Base-by-base conservation (phyloP, 1,140 invertebrate genomes). In the Caerostris extrusa region DNA sequence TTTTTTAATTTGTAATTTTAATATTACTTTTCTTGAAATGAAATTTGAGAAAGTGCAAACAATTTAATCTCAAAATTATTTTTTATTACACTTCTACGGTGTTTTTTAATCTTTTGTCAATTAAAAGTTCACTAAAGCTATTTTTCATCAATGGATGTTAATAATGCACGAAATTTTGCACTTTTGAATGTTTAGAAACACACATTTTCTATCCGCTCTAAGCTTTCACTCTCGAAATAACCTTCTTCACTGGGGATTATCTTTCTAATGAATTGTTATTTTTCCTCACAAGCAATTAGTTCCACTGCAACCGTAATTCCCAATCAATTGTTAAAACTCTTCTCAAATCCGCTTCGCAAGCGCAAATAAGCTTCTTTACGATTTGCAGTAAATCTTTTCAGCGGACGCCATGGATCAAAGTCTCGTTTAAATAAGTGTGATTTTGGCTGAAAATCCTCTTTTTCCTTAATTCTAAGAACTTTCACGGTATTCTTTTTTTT, bases 261-360 rank as follows among this genome's bases (percentile, higher is more conserved):
- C 61, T 67, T 17, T n/a, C 17, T 67, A 67, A 67, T 67, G 61
- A 1, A 17, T 3, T 67, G 61, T 67, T 67, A n/a, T 12, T 67
- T 67, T 67, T 67, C 61, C 34, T 67, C 61, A 67, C 61, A 67
- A 67, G 61, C 61, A 67, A 67, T 67, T 67, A 67, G 61, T 67
- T 67, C 61, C 4, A 67, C 5, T 14, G 61, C 14, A 67, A 67
- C 12, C 17, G 10, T 67, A 67, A 67, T 67, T 67, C 12, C 61
- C 12, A 67, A 67, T 67, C 61, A 67, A 67, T 10, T 67, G 61
- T 67, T 67, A 67, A n/a, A 67, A 8, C 61, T 67, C 17, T 67
- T 67, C 61, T 67, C 61, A 67, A 67, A 67, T 67, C 61, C 10
- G 61, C 10, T 17, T 17, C 14, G 61, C 2, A 14, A 67, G 5